Base-by-base conservation (phyloP, 2,888 invertebrate genomes). In the Phalera bucephala region DNA sequence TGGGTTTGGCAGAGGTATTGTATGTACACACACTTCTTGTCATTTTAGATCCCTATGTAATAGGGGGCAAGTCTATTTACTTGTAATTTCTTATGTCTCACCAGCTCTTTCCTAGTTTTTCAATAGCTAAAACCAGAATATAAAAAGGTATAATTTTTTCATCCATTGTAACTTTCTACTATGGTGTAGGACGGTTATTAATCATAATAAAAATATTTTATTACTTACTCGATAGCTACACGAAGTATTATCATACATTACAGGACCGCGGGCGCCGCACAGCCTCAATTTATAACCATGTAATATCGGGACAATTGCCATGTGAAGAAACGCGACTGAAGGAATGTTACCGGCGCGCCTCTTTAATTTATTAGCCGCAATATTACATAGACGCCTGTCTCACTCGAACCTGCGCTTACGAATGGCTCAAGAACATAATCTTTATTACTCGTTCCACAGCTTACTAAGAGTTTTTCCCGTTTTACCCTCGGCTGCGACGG, bases 261-360 rank as follows among this genome's bases (percentile, higher is more conserved):
- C 50, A 53, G 52, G 50, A 45, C 40, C 44, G 52, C 41, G 46
- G 53, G 46, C 52, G 8, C 12, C 51, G 56, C 55, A 61, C 53
- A 54, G 47, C 64, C 61, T 67, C 65, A 77, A 80, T 81, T 82
- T 81, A 84, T 78, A 72, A 64, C 64, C 73, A 67, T 78, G 81
- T 84, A 83, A 84, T 83, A 84, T 84, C 72, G 70, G 73, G 79
- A 81, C 79, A 75, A 80, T 80, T 80, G 78, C 74, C 65, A 70
- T 73, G 66, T 65, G 61, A 72, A 72, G 64, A 66, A 75, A 74
- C 70, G 73, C 73, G 72, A 65, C 66, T 69, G 66, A 59, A 66
- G 68, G 71, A 73, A 78, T 75, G 78, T 73, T 66, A 65, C 60
- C 52, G 52, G 62, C 55, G 50, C 66, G 64, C 62, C 63, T 61